These are phyloP conservation scores for Cosmia trapezina DNA, from an alignment of 2,888 invertebrate species.

Conservation along the genomic window DNA sequence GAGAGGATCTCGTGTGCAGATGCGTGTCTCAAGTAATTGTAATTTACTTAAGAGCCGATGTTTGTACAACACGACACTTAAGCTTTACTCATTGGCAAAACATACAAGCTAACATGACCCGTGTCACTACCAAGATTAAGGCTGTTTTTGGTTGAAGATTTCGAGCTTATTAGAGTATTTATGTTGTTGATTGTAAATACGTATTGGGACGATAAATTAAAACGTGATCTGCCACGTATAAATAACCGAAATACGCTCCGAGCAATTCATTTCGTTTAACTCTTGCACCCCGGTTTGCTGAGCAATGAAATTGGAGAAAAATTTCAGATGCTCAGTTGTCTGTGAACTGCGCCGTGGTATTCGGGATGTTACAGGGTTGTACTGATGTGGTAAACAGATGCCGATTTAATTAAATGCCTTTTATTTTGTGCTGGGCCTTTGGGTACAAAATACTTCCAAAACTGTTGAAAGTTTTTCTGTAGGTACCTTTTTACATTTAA, in stretches of 20 bases:
- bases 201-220: constrained; percentile 67
- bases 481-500: no score
- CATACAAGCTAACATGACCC: constrained; percentile 8
- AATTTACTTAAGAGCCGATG: constrained; percentile 59
- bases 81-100: constrained; percentile 24
- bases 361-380: constrained; percentile 11
- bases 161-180: constrained; percentile 18
- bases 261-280: constrained; percentile 66
- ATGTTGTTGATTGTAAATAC: constrained; percentile 49
- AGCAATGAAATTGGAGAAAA: constrained; percentile 47
- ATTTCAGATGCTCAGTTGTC: constrained; percentile 41
- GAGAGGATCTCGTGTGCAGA: constrained; percentile 18
- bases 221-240: constrained; percentile 62
- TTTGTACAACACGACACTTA: constrained; percentile 42
- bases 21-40: constrained; percentile 53
- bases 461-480: not conserved
- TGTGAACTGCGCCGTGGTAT: constrained; percentile 21
- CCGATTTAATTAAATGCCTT: constrained; percentile 9
- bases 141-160: constrained; percentile 13
- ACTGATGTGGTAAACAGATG: not conserved
- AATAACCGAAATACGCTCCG: constrained; percentile 53
- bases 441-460: no score
- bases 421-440: not conserved
- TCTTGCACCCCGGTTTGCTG: constrained; percentile 44
- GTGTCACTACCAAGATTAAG: rapidly evolving